Evolutionary conservation across 2,797 vertebrate species (phyloP).

Genomic region (Brotogeris chrysoptera): DNA sequence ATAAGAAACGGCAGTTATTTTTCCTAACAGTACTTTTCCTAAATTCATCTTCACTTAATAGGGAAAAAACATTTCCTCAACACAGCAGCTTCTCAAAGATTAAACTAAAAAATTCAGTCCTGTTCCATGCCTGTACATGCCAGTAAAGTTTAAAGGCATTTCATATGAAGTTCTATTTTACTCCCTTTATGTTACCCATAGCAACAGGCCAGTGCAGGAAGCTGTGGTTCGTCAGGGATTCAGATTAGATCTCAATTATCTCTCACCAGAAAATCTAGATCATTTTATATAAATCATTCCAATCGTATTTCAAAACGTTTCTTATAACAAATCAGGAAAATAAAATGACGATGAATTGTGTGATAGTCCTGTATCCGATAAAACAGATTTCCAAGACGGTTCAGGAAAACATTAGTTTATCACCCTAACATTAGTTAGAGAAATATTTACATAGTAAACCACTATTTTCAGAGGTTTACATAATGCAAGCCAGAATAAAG

Average conservation of each 20-base stretch:
- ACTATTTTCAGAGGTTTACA: slow-evolving; percentile 54
- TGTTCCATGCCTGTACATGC: slow-evolving; percentile 85
- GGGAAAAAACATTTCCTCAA: slow-evolving; percentile 51
- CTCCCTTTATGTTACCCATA: slow-evolving; percentile 77
- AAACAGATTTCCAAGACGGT: slow-evolving; percentile 53
- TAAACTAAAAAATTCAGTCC: slow-evolving; percentile 14
- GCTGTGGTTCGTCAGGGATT: slow-evolving; percentile 74
- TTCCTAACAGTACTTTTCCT: slow-evolving; percentile 71
- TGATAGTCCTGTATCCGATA: slow-evolving; percentile 31
- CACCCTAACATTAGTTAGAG: slow-evolving; percentile 49
- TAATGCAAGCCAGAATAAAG: slow-evolving; percentile 42
- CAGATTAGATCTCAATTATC: slow-evolving; percentile 72
- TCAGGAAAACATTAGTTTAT: slow-evolving; percentile 24
- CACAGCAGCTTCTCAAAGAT: slow-evolving; percentile 41
- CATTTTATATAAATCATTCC: slow-evolving; percentile 66
- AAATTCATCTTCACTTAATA: slow-evolving; percentile 74
- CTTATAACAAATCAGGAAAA: slow-evolving; percentile 63
- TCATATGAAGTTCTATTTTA: slow-evolving; percentile 73
- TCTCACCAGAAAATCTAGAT: slow-evolving; percentile 56
- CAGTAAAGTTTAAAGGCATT: slow-evolving; percentile 78
- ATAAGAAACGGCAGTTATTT: slow-evolving; percentile 62
- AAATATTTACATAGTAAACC: slow-evolving; percentile 64
- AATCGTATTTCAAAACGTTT: slow-evolving; percentile 65
- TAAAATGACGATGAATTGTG: background rate
- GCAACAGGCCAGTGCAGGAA: slow-evolving; percentile 78